Evolutionary conservation across 2,888 invertebrate genomes (phyloP), one percentile per base, ranked within the genome.

Genomic region (Leucoma salicis): DNA sequence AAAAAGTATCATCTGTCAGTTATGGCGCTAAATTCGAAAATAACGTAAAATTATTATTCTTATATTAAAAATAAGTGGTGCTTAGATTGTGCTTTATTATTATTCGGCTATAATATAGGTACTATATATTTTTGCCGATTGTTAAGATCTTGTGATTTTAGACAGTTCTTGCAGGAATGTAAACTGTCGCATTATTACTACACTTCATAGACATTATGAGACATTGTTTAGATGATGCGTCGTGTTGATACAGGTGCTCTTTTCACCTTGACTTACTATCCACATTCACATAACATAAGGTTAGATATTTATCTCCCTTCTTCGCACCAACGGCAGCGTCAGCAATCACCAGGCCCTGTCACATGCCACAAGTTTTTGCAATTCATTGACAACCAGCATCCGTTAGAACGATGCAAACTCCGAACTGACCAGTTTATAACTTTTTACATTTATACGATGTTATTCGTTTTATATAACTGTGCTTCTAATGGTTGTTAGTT

Each of bases 381-480:
- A 62, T 49, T 75, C 77, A 78, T 78, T 78, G 79, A 78, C 72
- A 29, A 68, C 63, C 37, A 47, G 40, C 48, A 39, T 52, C 79
- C 79, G 79, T 78, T 80, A 78, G 45, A 29, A 13, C 41, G 14
- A 59, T 54, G 51, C 62, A 52, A 46, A 42, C 52, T 47, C 42
- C 54, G 53, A 55, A 28, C 58, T 49, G 64, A 66, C 73, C 46
- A 69, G 71, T 71, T 76, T 65, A 59, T 52, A 66, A 63, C 65
- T 70, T 80, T 82, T 82, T 75, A 67, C 71, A 66, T 70, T 63
- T 67, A 67, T 70, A 63, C 69, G 67, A 70, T 69, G 77, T 70
- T 78, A 74, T 77, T 63, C 74, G 76, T 79, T 83, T 86, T 83
- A 80, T 78, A 79, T 87, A 87, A 87, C 87, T 87, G 87, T 86